A percentile compares a stretch with the other conserved stretches of the same genome.
Evolutionary conservation across 2,888 invertebrate species (phyloP).

Genomic region (Rhingia rostrata): DNA sequence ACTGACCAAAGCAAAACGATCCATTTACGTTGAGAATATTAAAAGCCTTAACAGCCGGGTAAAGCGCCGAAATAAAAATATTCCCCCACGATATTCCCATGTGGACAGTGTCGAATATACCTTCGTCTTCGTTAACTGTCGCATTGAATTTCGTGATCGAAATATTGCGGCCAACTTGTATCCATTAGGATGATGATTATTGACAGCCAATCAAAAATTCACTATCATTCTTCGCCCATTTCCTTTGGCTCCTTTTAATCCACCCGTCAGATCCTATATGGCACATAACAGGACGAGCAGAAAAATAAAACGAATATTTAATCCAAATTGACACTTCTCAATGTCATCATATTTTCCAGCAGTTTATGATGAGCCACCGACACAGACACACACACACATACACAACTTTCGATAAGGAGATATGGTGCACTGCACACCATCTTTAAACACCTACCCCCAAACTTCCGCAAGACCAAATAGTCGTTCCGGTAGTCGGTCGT

Average conservation of each 20-base stretch:
- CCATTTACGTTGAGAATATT: conserved; percentile 25
- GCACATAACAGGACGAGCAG: conserved; percentile 1
- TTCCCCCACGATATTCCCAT: conserved; percentile 24
- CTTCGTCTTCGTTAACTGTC: conserved; percentile 48
- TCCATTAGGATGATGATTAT: conserved; percentile 53
- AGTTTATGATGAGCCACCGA: conserved; percentile 44
- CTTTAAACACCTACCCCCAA: conserved; percentile 13
- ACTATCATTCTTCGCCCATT: conserved; percentile 27
- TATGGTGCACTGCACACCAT: conserved; percentile 20
- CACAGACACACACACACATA: conserved; percentile 15
- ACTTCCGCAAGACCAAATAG: neutral
- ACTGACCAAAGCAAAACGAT: conserved; percentile 52
- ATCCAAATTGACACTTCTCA: conserved; percentile 66
- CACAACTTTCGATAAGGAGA: neutral
- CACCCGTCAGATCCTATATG: neutral
- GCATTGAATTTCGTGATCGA: conserved; percentile 42
- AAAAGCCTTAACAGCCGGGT: neutral
- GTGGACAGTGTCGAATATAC: conserved; percentile 7
- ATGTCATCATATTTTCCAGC: conserved; percentile 61
- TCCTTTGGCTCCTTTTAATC: neutral
- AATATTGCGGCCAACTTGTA: conserved; percentile 50
- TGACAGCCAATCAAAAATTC: conserved; percentile 65
- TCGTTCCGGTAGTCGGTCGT: neutral
- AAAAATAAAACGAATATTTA: conserved; percentile 39
- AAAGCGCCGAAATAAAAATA: neutral